A percentile compares a stretch with the other conserved stretches of the same genome.
phyloP scores from a whole-genome alignment of 2,797 vertebrate genomes.

The Sebastes matsubarae region DNA sequence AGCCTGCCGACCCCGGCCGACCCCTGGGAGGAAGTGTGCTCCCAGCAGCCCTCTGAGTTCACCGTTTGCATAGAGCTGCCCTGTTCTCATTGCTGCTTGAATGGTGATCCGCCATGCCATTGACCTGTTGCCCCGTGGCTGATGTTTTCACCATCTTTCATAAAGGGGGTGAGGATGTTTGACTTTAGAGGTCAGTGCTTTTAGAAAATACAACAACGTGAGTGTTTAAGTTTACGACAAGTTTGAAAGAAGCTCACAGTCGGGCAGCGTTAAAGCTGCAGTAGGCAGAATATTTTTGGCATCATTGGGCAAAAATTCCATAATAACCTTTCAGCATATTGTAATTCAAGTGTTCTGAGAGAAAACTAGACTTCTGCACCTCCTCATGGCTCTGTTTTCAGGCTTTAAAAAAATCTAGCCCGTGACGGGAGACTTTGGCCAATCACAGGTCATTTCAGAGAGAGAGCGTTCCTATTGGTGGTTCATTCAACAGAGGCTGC shows the following conservation, averaged over 20 bases:
- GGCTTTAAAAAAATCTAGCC: too few relatives aligned
- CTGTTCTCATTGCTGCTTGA: conserved; percentile 46
- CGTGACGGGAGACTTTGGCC: too few relatives aligned
- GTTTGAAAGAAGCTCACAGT: conserved; percentile 18
- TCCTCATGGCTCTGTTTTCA: too few relatives aligned
- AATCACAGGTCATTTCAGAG: too few relatives aligned
- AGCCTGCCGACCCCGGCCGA: conserved; percentile 59
- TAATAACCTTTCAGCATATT: too few relatives aligned
- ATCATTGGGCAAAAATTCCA: too few relatives aligned
- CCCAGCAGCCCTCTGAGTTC: conserved; percentile 53
- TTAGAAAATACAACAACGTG: conserved; percentile 23
- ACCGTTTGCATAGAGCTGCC: conserved; percentile 39
- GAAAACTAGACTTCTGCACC: too few relatives aligned
- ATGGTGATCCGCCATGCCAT: conserved; percentile 21
- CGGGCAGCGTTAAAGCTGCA: not conserved
- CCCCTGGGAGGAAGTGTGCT: conserved; percentile 68
- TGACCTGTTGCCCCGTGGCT: conserved; percentile 30
- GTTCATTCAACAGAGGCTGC: too few relatives aligned
- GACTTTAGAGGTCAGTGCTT: not conserved
- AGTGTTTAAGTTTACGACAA: conserved; percentile 16
- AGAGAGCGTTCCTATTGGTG: too few relatives aligned
- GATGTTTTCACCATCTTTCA: conserved; percentile 26
- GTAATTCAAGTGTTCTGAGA: too few relatives aligned
- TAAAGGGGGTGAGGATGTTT: conserved; percentile 16
- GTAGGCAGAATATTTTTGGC: too few relatives aligned